Percentiles rank a stretch among this genome's conserved stretches.
Evolutionary conservation across 1,140 invertebrate genomes (phyloP).

Genomic region (Drosophila hydei): DNA sequence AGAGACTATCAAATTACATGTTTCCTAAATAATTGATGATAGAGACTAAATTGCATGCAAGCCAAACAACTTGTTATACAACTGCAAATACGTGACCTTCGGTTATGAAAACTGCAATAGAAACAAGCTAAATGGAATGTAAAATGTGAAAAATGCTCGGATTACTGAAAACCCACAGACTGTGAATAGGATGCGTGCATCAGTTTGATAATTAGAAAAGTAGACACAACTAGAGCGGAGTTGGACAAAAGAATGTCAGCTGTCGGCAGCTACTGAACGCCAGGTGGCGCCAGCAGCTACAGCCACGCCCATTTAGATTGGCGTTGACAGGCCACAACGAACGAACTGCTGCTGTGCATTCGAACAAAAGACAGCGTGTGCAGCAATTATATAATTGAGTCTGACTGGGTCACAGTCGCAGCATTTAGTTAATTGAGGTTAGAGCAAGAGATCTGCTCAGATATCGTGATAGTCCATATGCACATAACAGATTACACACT

Average conservation of each 20-base stretch:
- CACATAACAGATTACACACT: conserved; percentile 45
- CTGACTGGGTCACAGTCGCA: conserved; percentile 41
- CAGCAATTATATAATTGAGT: conserved; percentile 74
- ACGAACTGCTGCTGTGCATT: conserved; percentile 33
- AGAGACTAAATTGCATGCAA: no score
- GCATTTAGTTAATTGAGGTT: conserved; percentile 74
- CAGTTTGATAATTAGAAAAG: conserved; percentile 24
- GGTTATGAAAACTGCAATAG: background rate
- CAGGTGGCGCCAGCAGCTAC: conserved; percentile 42
- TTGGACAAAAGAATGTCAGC: conserved; percentile 10
- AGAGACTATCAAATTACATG: conserved; percentile 2
- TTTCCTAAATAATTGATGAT: background rate
- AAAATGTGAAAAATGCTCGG: background rate
- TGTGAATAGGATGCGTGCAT: conserved; percentile 47
- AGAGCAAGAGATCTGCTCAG: conserved; percentile 33
- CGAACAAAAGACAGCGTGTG: conserved; percentile 32
- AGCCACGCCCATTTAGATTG: conserved; percentile 44
- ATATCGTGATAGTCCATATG: conserved; percentile 27
- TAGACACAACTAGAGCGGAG: conserved; percentile 26
- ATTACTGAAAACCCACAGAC: conserved; percentile 7
- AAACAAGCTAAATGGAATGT: conserved; percentile 3
- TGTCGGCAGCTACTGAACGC: conserved; percentile 21
- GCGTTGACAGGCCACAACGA: conserved; percentile 32
- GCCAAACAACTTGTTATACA: no score
- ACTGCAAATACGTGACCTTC: background rate